phyloP scores from a whole-genome alignment of 2,888 invertebrate genomes.

The Dicranocentrus wangi region DNA sequence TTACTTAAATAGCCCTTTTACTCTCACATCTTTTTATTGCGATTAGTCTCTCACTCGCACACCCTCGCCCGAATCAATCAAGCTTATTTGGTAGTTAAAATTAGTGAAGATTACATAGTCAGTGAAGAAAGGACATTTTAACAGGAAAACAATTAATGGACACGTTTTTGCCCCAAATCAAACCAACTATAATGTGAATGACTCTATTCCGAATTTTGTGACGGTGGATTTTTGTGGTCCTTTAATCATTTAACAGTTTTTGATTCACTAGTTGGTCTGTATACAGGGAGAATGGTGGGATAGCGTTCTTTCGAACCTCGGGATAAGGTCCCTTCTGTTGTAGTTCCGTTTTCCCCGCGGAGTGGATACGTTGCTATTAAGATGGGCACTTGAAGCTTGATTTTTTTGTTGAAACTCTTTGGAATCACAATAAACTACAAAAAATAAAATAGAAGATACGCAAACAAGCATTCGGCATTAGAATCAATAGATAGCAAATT shows the following conservation, averaged over 20 bases:
- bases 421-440: slow-evolving; percentile 91
- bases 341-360: slow-evolving; percentile 76
- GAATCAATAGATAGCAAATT: not conserved
- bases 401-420: slow-evolving; percentile 92
- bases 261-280: slow-evolving; percentile 80
- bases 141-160: no score
- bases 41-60: no score
- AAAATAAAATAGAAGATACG: not conserved
- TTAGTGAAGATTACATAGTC: no score
- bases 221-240: not conserved
- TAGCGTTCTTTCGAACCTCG: slow-evolving; percentile 90
- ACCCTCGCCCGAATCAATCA: no score
- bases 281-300: slow-evolving; percentile 92
- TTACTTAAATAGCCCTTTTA: no score
- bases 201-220: no score
- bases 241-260: slow-evolving; percentile 61
- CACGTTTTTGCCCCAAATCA: no score
- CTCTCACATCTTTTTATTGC: no score
- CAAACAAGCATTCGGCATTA: not conserved
- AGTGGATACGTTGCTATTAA: slow-evolving; percentile 93
- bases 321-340: slow-evolving; percentile 76
- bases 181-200: no score
- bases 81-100: no score
- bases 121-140: no score
- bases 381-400: slow-evolving; percentile 92